Evolutionary conservation across 2,797 vertebrate species (phyloP).

Genomic region (Scyliorhinus canicula): DNA sequence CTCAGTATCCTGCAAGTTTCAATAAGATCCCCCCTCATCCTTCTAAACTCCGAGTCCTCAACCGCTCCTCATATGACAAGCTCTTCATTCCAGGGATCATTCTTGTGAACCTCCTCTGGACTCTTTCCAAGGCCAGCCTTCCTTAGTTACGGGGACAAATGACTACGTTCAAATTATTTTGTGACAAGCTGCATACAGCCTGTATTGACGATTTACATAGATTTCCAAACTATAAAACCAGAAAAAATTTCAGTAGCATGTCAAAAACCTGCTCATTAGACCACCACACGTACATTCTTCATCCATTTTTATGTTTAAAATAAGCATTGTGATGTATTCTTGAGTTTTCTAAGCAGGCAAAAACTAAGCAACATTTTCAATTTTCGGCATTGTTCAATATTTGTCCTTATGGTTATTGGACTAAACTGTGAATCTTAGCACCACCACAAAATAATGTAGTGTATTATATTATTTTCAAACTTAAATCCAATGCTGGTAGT

Average conservation of each 20-base stretch:
- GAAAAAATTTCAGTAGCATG: not conserved
- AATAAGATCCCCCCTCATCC: no score
- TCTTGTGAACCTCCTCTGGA: no score
- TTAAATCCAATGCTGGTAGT: not conserved
- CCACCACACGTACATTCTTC: not conserved
- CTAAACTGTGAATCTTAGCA: not conserved
- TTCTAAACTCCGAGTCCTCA: no score
- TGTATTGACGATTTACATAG: not conserved
- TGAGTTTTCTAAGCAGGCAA: not conserved
- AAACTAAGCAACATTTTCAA: not conserved
- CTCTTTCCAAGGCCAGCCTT: no score
- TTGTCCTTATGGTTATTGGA: not conserved
- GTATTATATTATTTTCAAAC: slow-evolving; percentile 1
- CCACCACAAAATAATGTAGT: not conserved
- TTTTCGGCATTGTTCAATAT: not conserved
- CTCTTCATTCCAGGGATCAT: no score
- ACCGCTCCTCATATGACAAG: no score
- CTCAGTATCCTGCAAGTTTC: no score
- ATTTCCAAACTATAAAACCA: not conserved
- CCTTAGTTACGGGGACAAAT: no score
- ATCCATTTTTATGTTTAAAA: not conserved
- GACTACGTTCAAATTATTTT: no score
- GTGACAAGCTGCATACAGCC: not conserved
- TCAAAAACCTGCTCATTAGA: not conserved
- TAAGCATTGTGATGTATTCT: not conserved